Conservation (phyloP, 2,888 invertebrate species). For the Gnatocerus cornutus region DNA sequence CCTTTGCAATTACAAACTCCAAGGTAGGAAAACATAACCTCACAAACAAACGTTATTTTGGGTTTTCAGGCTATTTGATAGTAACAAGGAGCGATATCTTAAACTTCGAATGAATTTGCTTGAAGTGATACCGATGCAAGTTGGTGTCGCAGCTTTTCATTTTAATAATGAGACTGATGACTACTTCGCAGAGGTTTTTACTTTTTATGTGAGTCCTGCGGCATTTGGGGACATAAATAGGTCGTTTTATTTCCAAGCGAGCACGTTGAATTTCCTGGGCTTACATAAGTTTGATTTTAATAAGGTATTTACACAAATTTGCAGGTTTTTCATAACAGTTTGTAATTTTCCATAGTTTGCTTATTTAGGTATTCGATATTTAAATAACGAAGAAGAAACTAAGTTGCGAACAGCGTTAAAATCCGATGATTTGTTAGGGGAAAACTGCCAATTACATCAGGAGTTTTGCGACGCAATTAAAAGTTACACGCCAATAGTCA, state of each 20-base stretch:
- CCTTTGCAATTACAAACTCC: slow-evolving; percentile 68
- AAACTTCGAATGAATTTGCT: slow-evolving; percentile 72
- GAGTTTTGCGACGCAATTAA: slow-evolving; percentile 61
- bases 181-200: slow-evolving; percentile 77
- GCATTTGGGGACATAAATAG: slow-evolving; percentile 77
- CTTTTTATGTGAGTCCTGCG: slow-evolving; percentile 81
- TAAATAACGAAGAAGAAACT: slow-evolving; percentile 75
- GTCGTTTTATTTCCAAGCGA: slow-evolving; percentile 77
- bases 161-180: slow-evolving; percentile 75
- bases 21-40: slow-evolving; percentile 59
- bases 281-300: slow-evolving; percentile 82
- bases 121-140: slow-evolving; percentile 78
- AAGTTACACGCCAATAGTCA: slow-evolving; percentile 64
- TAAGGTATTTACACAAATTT: slow-evolving; percentile 74
- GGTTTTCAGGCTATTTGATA: slow-evolving; percentile 75
- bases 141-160: slow-evolving; percentile 80
- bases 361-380: slow-evolving; percentile 79
- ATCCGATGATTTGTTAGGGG: slow-evolving; percentile 69
- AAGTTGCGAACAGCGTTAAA: slow-evolving; percentile 58
- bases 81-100: slow-evolving; percentile 73
- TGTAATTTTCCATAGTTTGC: slow-evolving; percentile 74
- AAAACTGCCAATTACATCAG: slow-evolving; percentile 55
- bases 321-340: neutral
- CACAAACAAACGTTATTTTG: slow-evolving; percentile 19
- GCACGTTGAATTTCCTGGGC: slow-evolving; percentile 78